Conservation (phyloP, 2,888 invertebrate genomes). For the Euclidia mi region DNA sequence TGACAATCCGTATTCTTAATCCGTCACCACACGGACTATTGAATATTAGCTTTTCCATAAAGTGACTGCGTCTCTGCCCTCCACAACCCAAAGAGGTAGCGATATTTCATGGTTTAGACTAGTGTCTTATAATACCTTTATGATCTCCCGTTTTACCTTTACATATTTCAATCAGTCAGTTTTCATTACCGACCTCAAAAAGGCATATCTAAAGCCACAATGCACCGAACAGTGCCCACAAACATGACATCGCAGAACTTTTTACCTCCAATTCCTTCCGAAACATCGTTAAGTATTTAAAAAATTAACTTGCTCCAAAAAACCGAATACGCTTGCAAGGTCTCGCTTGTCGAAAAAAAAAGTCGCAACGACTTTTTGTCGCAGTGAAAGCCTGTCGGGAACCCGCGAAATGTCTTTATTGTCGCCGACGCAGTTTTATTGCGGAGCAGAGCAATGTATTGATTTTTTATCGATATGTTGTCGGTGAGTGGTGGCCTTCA, state of each 20-base stretch:
- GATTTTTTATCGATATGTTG: constrained; percentile 44
- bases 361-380: constrained; percentile 51
- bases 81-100: too few species aligned
- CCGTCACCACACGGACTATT: too few species aligned
- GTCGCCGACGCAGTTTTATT: constrained; percentile 70
- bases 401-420: constrained; percentile 78
- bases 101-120: too few species aligned
- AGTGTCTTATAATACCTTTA: too few species aligned
- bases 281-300: constrained; percentile 44
- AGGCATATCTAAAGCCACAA: too few species aligned
- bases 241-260: neutral
- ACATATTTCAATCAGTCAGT: too few species aligned
- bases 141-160: too few species aligned
- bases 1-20: too few species aligned
- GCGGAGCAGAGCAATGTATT: constrained; percentile 35
- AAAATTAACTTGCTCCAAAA: constrained; percentile 51
- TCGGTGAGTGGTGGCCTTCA: constrained; percentile 13
- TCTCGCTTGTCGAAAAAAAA: constrained; percentile 30
- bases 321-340: constrained; percentile 24
- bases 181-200: too few species aligned
- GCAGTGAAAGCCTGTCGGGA: constrained; percentile 70
- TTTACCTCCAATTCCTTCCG: constrained; percentile 16
- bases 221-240: neutral
- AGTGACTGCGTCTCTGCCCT: too few species aligned
- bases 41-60: too few species aligned